Evolutionary conservation across 2,797 vertebrate genomes (phyloP), one percentile per base, ranked within the genome.

Genomic region (Galagoides demidoff): DNA sequence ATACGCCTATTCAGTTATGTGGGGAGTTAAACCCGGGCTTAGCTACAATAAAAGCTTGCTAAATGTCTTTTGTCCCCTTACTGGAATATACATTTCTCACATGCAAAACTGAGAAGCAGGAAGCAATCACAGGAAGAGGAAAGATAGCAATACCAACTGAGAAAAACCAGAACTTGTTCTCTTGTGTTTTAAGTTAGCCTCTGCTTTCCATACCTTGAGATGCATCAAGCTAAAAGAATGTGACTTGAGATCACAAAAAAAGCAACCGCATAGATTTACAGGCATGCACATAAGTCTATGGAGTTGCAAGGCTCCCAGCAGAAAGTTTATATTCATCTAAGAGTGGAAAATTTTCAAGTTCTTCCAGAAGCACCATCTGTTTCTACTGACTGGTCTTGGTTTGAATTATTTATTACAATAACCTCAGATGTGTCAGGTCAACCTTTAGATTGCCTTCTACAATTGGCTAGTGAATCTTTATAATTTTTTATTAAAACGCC

Each of bases 351-450:
- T 94, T 85, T 98, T 97, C 97, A 96, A 85, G 93, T 91, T 90
- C 88, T 98, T 98, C 97, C 96, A 98, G 98, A 98, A 98, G 97
- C 97, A 96, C 97, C 98, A 98, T 98, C 98, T 98, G 98, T 98
- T 98, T 98, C 97, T 96, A 95, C 94, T 0, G 96, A 92, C 96
- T 98, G 95, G 92, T 97, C 97, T 98, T 96, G 97, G 96, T 98
- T 98, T 98, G 96, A 97, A 98, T 98, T 98, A 98, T 98, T 98
- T 99, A 98, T 97, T 97, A 97, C 91, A 91, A 96, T 96, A 97
- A 98, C 98, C 98, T 98, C 93, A 98, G 97, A 98, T 98, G 98
- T 98, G 98, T 98, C 98, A 97, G 97, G 96, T 98, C 98, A 98
- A 98, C 97, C 98, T 98, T 97, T 98, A 98, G 97, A 98, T 98